phyloP scores from a whole-genome alignment of 2,797 vertebrate genomes.

The Siniperca scherzeri region DNA sequence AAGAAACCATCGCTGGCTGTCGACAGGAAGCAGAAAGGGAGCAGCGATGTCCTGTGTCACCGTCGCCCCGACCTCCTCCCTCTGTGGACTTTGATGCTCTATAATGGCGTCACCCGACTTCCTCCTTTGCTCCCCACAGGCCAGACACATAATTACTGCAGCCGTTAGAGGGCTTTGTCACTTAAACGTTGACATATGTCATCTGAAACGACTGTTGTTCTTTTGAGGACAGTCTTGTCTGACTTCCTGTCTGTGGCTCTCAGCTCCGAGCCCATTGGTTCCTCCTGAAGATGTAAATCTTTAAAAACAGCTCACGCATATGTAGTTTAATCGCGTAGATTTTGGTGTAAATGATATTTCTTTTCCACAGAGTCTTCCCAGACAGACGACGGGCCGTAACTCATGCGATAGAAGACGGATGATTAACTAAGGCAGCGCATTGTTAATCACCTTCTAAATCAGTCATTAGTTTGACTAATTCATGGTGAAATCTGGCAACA shows the following conservation, averaged over 20 bases:
- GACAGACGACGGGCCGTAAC: too few relatives aligned
- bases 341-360: neutral
- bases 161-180: slow-evolving; percentile 11
- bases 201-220: too few relatives aligned
- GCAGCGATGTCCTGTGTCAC: neutral
- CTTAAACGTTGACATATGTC: neutral
- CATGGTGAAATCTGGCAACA: slow-evolving; percentile 4
- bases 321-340: neutral
- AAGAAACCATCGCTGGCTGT: neutral
- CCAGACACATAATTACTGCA: slow-evolving; percentile 13
- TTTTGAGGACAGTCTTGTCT: too few relatives aligned
- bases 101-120: slow-evolving; percentile 14
- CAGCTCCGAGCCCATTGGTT: too few relatives aligned
- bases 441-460: slow-evolving; percentile 4
- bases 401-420: neutral
- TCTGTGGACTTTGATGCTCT: neutral
- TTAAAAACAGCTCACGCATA: too few relatives aligned
- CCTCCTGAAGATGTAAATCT: too few relatives aligned
- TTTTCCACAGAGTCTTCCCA: neutral
- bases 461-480: slow-evolving; percentile 9
- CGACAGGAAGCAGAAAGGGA: neutral
- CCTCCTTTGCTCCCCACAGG: slow-evolving; percentile 11
- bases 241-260: too few relatives aligned
- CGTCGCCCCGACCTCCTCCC: neutral
- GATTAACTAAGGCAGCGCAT: neutral